Evolutionary conservation across 2,888 invertebrate genomes (phyloP).

Genomic region (Drosophila quasianomalipes): DNA sequence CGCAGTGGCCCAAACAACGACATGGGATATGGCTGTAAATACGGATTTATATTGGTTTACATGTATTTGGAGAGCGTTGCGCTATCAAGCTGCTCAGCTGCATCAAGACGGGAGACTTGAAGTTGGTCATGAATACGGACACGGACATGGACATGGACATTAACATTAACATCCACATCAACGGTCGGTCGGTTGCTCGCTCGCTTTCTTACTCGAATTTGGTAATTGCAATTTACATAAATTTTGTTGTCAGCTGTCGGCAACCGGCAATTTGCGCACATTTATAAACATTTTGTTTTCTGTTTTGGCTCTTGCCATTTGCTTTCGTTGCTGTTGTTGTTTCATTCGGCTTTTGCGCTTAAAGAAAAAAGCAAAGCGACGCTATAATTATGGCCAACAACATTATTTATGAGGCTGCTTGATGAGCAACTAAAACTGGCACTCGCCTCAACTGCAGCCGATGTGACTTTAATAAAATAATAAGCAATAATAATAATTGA

Average conservation of each 20-base stretch:
- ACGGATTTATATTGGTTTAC: background rate
- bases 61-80: constrained; percentile 1
- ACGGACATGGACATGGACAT: constrained; percentile 11
- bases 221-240: constrained; percentile 71
- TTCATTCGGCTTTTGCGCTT: constrained; percentile 23
- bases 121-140: constrained; percentile 10
- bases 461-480: constrained; percentile 62
- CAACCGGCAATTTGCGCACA: constrained; percentile 64
- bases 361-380: constrained; percentile 33
- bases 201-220: constrained; percentile 53
- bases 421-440: constrained; percentile 26
- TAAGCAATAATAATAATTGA: constrained; percentile 63
- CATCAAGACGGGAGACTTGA: background rate
- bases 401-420: constrained; percentile 55
- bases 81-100: constrained; percentile 8
- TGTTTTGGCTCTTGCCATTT: constrained; percentile 15
- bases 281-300: constrained; percentile 51
- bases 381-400: constrained; percentile 60
- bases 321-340: constrained; percentile 4
- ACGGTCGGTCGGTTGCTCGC: fast-evolving
- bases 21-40: constrained; percentile 1
- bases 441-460: constrained; percentile 16
- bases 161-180: constrained; percentile 1
- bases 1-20: constrained; percentile 20
- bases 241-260: constrained; percentile 67